Evolutionary conservation across 2,797 vertebrate species (phyloP).

Genomic region (Hippoglossus hippoglossus): DNA sequence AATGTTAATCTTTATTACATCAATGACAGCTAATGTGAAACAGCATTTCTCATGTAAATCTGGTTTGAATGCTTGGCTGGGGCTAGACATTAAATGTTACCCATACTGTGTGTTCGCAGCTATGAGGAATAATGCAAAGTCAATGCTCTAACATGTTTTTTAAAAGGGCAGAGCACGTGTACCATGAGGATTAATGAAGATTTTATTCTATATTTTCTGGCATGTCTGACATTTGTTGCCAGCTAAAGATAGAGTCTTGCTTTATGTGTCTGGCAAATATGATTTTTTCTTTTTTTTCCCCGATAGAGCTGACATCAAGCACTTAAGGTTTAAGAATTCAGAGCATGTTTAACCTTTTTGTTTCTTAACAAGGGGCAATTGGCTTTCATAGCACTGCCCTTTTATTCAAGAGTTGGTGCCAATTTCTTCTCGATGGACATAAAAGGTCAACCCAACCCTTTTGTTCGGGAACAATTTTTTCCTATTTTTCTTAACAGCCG

Average conservation of each 20-base stretch:
- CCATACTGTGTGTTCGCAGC: neutral
- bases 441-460: slow-evolving; percentile 69
- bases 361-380: slow-evolving; percentile 56
- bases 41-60: slow-evolving; percentile 33
- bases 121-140: neutral
- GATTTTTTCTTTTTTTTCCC: neutral
- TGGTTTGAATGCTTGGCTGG: slow-evolving; percentile 27
- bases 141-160: too few relatives aligned
- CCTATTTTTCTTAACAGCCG: slow-evolving; percentile 39
- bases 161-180: too few relatives aligned
- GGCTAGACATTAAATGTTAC: slow-evolving; percentile 16
- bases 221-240: neutral
- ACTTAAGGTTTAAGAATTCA: slow-evolving; percentile 58
- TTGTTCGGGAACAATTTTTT: slow-evolving; percentile 59
- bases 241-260: slow-evolving; percentile 4
- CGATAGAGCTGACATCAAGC: slow-evolving; percentile 15
- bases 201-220: neutral
- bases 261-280: slow-evolving; percentile 13
- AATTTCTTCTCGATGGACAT: slow-evolving; percentile 62
- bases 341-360: slow-evolving; percentile 60
- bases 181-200: too few relatives aligned
- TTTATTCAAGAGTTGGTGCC: slow-evolving; percentile 66
- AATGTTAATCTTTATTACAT: slow-evolving; percentile 58
- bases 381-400: slow-evolving; percentile 67
- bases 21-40: slow-evolving; percentile 30